Conservation (phyloP, 2,113 vertebrate species). For the Smithornis capensis region DNA sequence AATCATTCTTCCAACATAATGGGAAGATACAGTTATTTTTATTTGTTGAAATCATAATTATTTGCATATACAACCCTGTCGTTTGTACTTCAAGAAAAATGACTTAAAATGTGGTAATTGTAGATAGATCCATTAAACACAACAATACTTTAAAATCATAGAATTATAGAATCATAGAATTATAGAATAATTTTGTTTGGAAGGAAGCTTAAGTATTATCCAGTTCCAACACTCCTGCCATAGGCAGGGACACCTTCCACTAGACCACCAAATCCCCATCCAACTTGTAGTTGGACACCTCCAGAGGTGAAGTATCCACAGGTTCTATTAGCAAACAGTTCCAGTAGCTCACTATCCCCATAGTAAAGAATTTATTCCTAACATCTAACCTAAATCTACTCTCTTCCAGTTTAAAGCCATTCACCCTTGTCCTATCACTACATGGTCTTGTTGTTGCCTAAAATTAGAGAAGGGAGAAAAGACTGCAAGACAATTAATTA, state of each 20-base stretch:
- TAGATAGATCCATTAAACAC: not conserved
- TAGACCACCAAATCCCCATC: not conserved
- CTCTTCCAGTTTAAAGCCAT: not conserved
- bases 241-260: not conserved
- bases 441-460: too few relatives aligned
- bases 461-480: too few relatives aligned
- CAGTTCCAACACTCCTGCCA: not conserved
- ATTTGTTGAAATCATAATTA: not conserved
- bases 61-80: not conserved
- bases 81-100: not conserved
- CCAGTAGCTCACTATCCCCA: not conserved
- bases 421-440: not conserved
- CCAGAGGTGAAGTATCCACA: not conserved
- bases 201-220: not conserved
- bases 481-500: too few relatives aligned
- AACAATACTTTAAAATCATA: not conserved
- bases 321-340: not conserved
- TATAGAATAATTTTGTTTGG: not conserved
- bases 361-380: not conserved
- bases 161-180: not conserved
- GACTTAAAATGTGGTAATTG: not conserved
- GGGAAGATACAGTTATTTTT: not conserved
- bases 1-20: not conserved
- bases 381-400: not conserved
- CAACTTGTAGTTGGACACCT: not conserved